Evolutionary conservation across 2,797 vertebrate genomes (phyloP), one percentile per base, ranked within the genome.

Genomic region (Loris lydekkerianus): DNA sequence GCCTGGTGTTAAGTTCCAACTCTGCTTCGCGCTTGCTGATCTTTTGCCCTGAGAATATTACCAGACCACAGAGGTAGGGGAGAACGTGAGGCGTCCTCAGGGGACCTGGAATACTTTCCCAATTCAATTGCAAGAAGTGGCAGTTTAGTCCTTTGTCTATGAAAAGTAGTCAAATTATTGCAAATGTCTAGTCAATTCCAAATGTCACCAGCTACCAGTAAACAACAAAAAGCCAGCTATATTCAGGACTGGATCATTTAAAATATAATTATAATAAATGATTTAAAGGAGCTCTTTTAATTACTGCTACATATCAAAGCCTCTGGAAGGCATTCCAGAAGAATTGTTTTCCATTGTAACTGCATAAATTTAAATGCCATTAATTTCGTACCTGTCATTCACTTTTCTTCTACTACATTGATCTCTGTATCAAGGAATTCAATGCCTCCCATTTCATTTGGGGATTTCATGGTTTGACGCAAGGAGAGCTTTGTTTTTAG

Each of bases 291-390:
- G 97, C 98, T 92, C 96, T 98, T 96, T 97, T 98, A 98, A 98
- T 97, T 97, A 98, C 98, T 90, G 97, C 97, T 91, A 94, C 85
- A 31, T 97, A 97, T 97, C 96, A 97, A 97, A 97, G 98, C 97
- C 93, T 97, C 97, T 90, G 97, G 93, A 97, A 98, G 97, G 96
- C 93, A 98, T 96, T 96, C 93, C 63, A 86, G 91, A 96, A 97
- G 97, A 98, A 98, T 27, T 98, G 94, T 97, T 97, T 98, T 97
- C 97, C 98, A 98, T 98, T 98, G 97, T 98, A 98, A 98, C 94
- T 92, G 93, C 97, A 97, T 97, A 97, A 97, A 98, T 98, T 98
- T 98, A 98, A 97, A 98, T 97, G 91, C 34, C 97, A 98, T 98
- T 98, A 98, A 98, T 98, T 98, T 98, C 89, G 96, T 97, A 98